These are phyloP conservation scores for Stenotaenia linearis DNA, from an alignment of 2,888 invertebrate species.

Conservation along the genomic window DNA sequence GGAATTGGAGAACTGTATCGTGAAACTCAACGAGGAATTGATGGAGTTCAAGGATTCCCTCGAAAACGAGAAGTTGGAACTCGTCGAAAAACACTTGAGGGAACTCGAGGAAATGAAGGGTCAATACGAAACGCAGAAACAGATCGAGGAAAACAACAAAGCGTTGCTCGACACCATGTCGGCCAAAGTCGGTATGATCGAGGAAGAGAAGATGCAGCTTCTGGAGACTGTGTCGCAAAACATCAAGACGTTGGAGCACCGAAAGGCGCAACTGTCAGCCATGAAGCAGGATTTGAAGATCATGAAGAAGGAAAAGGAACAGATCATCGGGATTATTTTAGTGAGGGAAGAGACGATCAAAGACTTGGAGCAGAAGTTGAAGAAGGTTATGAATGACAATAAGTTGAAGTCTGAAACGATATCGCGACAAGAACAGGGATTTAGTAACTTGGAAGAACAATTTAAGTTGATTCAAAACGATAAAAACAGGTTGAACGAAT, in stretches of 20 bases:
- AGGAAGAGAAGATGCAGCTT: background rate
- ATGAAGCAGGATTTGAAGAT: background rate
- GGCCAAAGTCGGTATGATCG: background rate
- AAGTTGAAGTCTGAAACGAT: background rate
- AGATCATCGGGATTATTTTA: background rate
- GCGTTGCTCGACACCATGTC: background rate
- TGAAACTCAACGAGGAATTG: background rate
- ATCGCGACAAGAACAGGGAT: background rate
- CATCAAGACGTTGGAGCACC: background rate
- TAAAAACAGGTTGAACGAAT: background rate
- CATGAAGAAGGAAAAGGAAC: slow-evolving; percentile 12
- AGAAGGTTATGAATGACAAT: background rate
- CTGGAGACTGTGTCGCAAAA: background rate
- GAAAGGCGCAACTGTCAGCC: background rate
- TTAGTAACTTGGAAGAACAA: background rate
- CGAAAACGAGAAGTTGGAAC: slow-evolving; percentile 1
- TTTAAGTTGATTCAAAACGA: background rate
- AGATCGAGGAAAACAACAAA: background rate
- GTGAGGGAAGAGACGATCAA: background rate
- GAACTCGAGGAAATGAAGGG: slow-evolving; percentile 1
- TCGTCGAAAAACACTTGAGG: background rate
- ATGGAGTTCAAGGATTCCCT: background rate
- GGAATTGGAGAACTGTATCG: background rate
- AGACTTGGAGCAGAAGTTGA: slow-evolving; percentile 5
- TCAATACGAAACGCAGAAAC: background rate